These are phyloP conservation scores for Odontamblyopus lacepedii DNA, from an alignment of 2,797 vertebrate genomes.

Conservation along the genomic window DNA sequence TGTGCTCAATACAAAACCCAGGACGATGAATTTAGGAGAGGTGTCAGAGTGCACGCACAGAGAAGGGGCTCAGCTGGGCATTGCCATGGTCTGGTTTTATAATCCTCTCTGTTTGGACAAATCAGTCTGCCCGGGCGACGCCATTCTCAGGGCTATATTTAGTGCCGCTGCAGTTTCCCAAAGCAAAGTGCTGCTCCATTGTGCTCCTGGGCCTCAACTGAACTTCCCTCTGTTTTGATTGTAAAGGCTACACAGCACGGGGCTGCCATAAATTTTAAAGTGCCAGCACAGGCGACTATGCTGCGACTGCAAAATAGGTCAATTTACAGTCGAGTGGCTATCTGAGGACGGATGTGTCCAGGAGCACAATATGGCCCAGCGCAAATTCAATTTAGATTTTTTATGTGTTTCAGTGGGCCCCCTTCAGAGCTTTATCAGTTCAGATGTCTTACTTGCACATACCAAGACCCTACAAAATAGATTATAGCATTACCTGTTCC, in stretches of 20 bases:
- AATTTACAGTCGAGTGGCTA: conserved; percentile 45
- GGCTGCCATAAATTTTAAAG: conserved; percentile 51
- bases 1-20: conserved; percentile 8
- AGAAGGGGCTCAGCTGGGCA: conserved; percentile 61
- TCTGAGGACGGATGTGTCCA: conserved; percentile 11
- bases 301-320: conserved; percentile 40
- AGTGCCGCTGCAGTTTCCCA: conserved; percentile 54
- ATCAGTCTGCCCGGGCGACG: conserved; percentile 56
- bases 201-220: conserved; percentile 44
- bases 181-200: conserved; percentile 58
- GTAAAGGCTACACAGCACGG: conserved; percentile 23
- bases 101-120: conserved; percentile 63
- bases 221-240: conserved; percentile 51
- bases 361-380: conserved; percentile 21
- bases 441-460: background rate
- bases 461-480: background rate
- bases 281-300: conserved; percentile 27
- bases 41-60: conserved; percentile 20
- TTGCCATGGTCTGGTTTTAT: conserved; percentile 50
- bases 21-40: conserved; percentile 45
- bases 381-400: conserved; percentile 18
- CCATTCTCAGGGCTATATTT: conserved; percentile 67
- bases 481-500: background rate
- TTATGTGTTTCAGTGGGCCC: conserved; percentile 18
- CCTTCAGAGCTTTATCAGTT: background rate